Percentiles rank a stretch among this genome's conserved stretches.
Evolutionary conservation across 1,140 invertebrate species (phyloP).

Genomic region (Trypoxylus dichotomus): DNA sequence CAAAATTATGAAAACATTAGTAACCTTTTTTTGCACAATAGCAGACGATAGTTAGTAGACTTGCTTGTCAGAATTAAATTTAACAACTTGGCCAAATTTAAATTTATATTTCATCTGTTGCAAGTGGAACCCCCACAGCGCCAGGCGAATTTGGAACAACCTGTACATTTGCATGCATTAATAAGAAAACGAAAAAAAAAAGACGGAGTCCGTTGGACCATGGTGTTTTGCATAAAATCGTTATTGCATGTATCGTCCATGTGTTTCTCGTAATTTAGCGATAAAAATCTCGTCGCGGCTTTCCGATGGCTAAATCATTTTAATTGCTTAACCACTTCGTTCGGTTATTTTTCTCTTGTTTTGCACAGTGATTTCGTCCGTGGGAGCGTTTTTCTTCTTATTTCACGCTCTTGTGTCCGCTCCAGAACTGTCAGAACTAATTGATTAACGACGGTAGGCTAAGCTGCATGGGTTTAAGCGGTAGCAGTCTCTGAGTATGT

Average conservation of each 20-base stretch:
- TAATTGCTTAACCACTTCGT: conserved; percentile 14
- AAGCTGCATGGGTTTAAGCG: not conserved
- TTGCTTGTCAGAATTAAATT: too few relatives aligned
- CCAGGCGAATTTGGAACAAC: too few relatives aligned
- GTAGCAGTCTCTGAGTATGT: not conserved
- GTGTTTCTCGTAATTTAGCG: not conserved
- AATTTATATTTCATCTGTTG: too few relatives aligned
- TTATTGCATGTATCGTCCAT: conserved; percentile 2
- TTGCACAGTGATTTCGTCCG: not conserved
- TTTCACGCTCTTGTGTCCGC: not conserved
- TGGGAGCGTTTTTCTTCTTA: conserved; percentile 1
- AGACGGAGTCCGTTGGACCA: not conserved
- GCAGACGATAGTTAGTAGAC: too few relatives aligned
- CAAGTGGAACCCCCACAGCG: too few relatives aligned
- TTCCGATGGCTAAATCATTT: not conserved
- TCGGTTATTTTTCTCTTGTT: not conserved
- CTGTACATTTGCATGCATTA: too few relatives aligned
- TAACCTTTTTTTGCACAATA: too few relatives aligned
- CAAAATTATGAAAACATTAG: too few relatives aligned
- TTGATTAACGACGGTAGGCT: not conserved
- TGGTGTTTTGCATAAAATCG: not conserved
- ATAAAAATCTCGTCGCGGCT: not conserved
- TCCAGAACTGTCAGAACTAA: conserved; percentile 16
- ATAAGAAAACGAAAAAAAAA: not conserved
- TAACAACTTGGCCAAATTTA: too few relatives aligned